Evolutionary conservation across 2,888 invertebrate species (phyloP), one percentile per base, ranked within the genome.

Genomic region (Achlya flavicornis): DNA sequence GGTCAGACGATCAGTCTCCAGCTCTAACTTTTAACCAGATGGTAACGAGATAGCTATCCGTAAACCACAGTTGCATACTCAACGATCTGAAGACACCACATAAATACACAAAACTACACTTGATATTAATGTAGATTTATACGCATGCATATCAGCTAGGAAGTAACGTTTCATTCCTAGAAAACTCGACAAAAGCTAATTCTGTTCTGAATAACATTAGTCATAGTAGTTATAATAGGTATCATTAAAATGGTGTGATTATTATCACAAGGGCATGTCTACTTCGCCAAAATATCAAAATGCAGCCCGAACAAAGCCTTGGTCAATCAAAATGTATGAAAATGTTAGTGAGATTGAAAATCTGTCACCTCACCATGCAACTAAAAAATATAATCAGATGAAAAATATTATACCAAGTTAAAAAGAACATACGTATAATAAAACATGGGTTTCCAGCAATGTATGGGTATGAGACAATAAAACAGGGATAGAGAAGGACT

Each of bases 121-220:
- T 41, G 41, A 12, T 60, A 43, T 46, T 57, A 33, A 58, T 66
- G 69, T 68, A 64, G 65, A 72, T 71, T 53, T 53, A 53, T 53
- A 53, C 53, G 19, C 10, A 68, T 60, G 65, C 65, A 58, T 60
- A 64, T 58, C 66, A 61, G 63, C 62, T 61, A 70, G 76, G 76
- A 76, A 71, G 69, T 65, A 65, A 71, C 72, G 64, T 66, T 64
- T 71, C 57, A 70, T 71, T 66, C 64, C 61, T 58, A 65, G 69
- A 70, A 68, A 66, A 61, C 64, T 59, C 58, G 48, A 53, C 61
- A 10, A 57, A 53, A 53, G 53, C 53, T 16, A 53, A 53, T 19
- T 53, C 53, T 53, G 8, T 53, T 19, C 19, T 19, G 3, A 53
- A 19, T 53, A 46, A 6, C n/a, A 43, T 43, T 43, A 48, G 48